phyloP scores from a whole-genome alignment of 2,888 invertebrate genomes.

The Subacronicta megacephala region DNA sequence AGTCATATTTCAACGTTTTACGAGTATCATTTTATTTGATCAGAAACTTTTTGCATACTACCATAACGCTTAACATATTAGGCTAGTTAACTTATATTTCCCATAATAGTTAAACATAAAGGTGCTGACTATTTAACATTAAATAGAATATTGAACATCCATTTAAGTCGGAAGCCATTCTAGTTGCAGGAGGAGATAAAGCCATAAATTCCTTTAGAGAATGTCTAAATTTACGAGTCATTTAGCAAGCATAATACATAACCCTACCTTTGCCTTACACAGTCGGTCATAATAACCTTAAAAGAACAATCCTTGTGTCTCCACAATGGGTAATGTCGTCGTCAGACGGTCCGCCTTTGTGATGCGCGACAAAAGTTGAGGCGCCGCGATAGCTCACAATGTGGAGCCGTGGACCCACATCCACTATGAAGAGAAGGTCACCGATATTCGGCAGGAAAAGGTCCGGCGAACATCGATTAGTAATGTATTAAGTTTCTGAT shows the following conservation, averaged over 20 bases:
- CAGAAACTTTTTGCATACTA: background rate
- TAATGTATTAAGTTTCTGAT: constrained; percentile 1
- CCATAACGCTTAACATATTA: too few relatives aligned
- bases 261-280: background rate
- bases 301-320: constrained; percentile 24
- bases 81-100: too few relatives aligned
- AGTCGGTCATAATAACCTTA: background rate
- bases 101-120: too few relatives aligned
- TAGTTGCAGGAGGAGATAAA: too few relatives aligned
- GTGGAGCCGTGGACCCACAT: constrained; percentile 3
- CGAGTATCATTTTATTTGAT: constrained; percentile 26
- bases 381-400: constrained; percentile 26
- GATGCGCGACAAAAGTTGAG: constrained; percentile 23
- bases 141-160: too few relatives aligned
- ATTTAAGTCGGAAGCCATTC: too few relatives aligned
- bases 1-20: constrained; percentile 25
- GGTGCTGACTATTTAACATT: too few relatives aligned
- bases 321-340: constrained; percentile 37
- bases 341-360: constrained; percentile 30
- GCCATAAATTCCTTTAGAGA: too few relatives aligned
- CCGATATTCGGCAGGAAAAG: background rate
- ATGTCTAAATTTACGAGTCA: background rate
- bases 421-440: background rate
- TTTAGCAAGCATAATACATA: background rate
- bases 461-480: constrained; percentile 3